These are phyloP conservation scores for Proisotoma minuta DNA, from an alignment of 2,888 invertebrate genomes.

Conservation along the genomic window DNA sequence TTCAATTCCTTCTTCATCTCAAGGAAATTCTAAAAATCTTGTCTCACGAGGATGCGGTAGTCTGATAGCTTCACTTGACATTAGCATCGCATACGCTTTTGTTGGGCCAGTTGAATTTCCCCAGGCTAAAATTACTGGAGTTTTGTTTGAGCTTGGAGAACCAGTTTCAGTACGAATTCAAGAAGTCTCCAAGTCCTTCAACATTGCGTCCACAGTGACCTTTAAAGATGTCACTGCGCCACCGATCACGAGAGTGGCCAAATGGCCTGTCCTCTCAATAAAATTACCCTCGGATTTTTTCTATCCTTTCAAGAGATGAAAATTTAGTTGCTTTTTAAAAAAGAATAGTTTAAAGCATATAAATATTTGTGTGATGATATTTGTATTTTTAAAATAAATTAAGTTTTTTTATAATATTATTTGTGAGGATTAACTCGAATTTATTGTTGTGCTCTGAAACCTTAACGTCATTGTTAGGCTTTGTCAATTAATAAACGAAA, in stretches of 20 bases:
- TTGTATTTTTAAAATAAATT: too few relatives aligned
- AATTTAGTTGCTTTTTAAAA: too few relatives aligned
- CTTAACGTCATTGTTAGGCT: too few relatives aligned
- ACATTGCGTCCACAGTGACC: conserved; percentile 52
- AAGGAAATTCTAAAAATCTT: conserved; percentile 11
- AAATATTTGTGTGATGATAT: too few relatives aligned
- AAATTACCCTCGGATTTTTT: conserved; percentile 69
- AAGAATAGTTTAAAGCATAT: too few relatives aligned
- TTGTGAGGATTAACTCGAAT: too few relatives aligned
- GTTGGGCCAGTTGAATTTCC: conserved; percentile 54
- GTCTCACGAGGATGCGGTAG: conserved; percentile 50
- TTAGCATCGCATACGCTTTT: conserved; percentile 55
- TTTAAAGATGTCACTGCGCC: conserved; percentile 56
- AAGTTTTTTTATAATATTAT: too few relatives aligned
- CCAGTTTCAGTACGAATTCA: conserved; percentile 30
- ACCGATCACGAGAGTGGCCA: conserved; percentile 56
- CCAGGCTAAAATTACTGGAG: conserved; percentile 54
- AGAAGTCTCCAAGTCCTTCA: conserved; percentile 41
- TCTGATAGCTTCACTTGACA: conserved; percentile 50
- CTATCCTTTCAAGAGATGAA: conserved; percentile 68
- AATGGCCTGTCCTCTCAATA: conserved; percentile 62
- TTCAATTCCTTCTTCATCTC: conserved; percentile 15
- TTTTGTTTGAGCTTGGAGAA: conserved; percentile 42
- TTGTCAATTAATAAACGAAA: too few relatives aligned
- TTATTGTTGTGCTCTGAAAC: too few relatives aligned